Percentiles rank a stretch among this genome's conserved stretches.
phyloP scores from a whole-genome alignment of 2,888 invertebrate genomes.

The Leptopilina syphax region DNA sequence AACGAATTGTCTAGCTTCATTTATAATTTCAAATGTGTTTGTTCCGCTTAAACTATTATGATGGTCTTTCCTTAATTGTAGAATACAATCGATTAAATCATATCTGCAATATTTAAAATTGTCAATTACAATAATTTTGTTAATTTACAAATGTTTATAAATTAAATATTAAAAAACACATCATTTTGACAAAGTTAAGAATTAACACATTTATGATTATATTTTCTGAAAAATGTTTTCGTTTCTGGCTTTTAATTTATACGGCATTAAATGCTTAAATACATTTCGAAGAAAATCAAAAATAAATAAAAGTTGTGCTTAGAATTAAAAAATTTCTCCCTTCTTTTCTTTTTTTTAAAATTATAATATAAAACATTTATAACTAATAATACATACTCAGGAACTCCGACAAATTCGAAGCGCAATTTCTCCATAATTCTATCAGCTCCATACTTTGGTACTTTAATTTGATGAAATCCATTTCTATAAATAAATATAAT shows the following conservation, averaged over 20 bases:
- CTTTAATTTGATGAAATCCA: not conserved
- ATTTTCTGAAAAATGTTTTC: no score
- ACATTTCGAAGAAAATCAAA: no score
- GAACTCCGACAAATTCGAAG: slow-evolving; percentile 54
- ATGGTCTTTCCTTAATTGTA: slow-evolving; percentile 58
- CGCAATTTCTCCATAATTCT: slow-evolving; percentile 55
- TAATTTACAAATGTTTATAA: no score
- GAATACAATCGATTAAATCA: slow-evolving; percentile 61
- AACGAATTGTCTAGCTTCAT: slow-evolving; percentile 56
- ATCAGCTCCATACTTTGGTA: slow-evolving; percentile 50
- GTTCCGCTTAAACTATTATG: slow-evolving; percentile 60
- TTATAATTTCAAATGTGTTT: slow-evolving; percentile 54
- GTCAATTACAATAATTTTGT: not conserved
- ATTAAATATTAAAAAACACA: no score
- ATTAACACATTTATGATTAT: no score
- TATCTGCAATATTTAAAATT: slow-evolving; percentile 50
- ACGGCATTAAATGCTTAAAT: no score
- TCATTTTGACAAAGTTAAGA: not conserved
- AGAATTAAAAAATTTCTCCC: no score
- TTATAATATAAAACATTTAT: no score
- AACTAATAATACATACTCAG: slow-evolving; percentile 55
- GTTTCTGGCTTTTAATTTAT: no score
- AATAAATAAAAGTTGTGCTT: no score
- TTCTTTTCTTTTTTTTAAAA: no score
- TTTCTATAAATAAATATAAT: slow-evolving; percentile 7